Conservation (phyloP, 2,888 invertebrate species). For the Pterostichus niger region DNA sequence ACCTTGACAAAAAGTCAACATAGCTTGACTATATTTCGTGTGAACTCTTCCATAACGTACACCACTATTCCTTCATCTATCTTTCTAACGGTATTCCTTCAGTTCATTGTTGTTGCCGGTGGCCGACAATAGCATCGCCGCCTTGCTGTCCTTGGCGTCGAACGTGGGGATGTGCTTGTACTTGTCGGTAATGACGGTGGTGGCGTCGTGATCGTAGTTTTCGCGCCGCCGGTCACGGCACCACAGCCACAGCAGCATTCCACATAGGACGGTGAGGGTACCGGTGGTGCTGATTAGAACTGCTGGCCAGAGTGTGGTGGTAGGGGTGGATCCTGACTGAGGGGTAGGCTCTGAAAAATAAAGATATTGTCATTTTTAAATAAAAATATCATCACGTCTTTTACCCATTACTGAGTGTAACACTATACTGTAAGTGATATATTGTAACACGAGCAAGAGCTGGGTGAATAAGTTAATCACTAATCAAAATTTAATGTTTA, state of each 20-base stretch:
- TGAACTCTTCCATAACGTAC: not conserved
- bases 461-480: too few relatives aligned
- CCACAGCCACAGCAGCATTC: not conserved
- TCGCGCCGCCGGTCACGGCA: slow-evolving; percentile 27
- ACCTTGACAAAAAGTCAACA: too few relatives aligned
- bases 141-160: slow-evolving; percentile 43
- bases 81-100: slow-evolving; percentile 33
- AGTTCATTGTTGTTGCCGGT: slow-evolving; percentile 15
- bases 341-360: slow-evolving; percentile 1
- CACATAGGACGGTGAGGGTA: not conserved
- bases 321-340: not conserved
- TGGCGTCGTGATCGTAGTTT: not conserved
- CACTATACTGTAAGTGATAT: too few relatives aligned
- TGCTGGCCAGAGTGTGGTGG: slow-evolving; percentile 3
- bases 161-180: slow-evolving; percentile 46
- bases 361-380: too few relatives aligned
- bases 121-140: slow-evolving; percentile 32
- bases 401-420: too few relatives aligned
- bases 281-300: not conserved
- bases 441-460: too few relatives aligned
- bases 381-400: too few relatives aligned
- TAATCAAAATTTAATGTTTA: too few relatives aligned
- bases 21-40: too few relatives aligned
- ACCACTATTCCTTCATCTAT: not conserved
- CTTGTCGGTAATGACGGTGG: slow-evolving; percentile 6